Conservation (phyloP, 2,888 invertebrate genomes). For the Nemurella pictetii region DNA sequence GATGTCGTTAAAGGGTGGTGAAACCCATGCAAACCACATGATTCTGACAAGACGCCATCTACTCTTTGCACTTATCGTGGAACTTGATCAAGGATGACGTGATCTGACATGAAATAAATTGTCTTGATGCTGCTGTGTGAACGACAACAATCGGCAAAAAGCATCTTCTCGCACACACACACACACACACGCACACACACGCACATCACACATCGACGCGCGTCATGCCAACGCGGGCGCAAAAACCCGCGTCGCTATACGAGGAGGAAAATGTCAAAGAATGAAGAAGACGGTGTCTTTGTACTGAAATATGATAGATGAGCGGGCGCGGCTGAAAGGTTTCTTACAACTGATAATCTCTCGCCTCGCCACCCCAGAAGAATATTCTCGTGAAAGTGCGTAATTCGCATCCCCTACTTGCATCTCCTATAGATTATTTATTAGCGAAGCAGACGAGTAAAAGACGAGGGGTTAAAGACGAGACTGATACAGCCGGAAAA, state of each 20-base stretch:
- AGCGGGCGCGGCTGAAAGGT: neutral
- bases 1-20: too few species aligned
- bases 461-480: neutral
- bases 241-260: too few species aligned
- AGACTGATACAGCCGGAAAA: neutral
- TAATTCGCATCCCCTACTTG: neutral
- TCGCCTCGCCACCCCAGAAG: neutral
- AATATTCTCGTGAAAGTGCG: neutral
- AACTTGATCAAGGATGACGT: neutral
- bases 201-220: neutral
- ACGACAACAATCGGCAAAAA: neutral
- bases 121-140: neutral
- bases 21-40: too few species aligned
- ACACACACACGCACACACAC: neutral
- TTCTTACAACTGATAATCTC: neutral
- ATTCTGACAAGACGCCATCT: too few species aligned
- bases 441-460: neutral
- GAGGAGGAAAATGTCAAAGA: neutral
- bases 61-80: too few species aligned
- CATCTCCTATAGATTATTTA: neutral
- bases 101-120: neutral
- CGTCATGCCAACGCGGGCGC: neutral
- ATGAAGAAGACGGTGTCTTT: slow-evolving; percentile 7
- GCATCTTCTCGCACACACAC: neutral
- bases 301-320: slow-evolving; percentile 9